phyloP scores from a whole-genome alignment of 2,797 vertebrate species.

The Distichodus sexfasciatus region DNA sequence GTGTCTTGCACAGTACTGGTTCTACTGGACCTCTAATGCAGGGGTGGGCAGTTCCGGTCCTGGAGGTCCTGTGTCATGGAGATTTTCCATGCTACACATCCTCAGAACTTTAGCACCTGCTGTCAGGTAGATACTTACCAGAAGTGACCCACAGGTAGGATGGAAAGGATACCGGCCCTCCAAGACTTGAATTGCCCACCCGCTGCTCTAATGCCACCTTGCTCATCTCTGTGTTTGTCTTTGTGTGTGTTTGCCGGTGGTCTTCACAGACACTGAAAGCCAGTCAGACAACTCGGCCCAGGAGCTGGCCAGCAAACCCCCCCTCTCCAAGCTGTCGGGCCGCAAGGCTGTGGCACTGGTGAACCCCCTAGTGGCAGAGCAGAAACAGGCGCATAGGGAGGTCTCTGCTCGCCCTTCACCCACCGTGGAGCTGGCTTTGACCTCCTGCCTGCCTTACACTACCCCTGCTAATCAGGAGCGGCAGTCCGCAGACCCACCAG shows the following conservation, averaged over 20 bases:
- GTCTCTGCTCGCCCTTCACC: slow-evolving; percentile 62
- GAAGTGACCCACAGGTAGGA: no score
- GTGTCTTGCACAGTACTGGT: no score
- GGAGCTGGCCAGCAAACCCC: slow-evolving; percentile 48
- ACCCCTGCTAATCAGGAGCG: slow-evolving; percentile 71
- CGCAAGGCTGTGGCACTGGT: slow-evolving; percentile 48
- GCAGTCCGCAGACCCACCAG: slow-evolving; percentile 62
- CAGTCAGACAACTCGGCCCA: slow-evolving; percentile 83
- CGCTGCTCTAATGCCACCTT: no score
- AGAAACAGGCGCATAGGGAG: slow-evolving; percentile 47
- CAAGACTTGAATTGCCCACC: no score
- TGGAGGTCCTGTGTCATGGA: slow-evolving; percentile 54
- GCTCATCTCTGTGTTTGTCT: background rate
- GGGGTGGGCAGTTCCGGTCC: no score
- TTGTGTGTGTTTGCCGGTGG: slow-evolving; percentile 43
- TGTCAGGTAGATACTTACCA: no score
- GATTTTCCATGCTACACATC: no score
- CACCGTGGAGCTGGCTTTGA: slow-evolving; percentile 65
- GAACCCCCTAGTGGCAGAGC: slow-evolving; percentile 43
- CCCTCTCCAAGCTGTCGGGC: slow-evolving; percentile 16
- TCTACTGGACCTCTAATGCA: no score
- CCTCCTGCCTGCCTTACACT: slow-evolving; percentile 72
- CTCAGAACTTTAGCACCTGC: background rate
- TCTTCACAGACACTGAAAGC: slow-evolving; percentile 78
- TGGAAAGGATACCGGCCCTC: no score